These are phyloP conservation scores for Cynocephalus volans DNA, from an alignment of 2,113 vertebrate species.

Conservation along the genomic window DNA sequence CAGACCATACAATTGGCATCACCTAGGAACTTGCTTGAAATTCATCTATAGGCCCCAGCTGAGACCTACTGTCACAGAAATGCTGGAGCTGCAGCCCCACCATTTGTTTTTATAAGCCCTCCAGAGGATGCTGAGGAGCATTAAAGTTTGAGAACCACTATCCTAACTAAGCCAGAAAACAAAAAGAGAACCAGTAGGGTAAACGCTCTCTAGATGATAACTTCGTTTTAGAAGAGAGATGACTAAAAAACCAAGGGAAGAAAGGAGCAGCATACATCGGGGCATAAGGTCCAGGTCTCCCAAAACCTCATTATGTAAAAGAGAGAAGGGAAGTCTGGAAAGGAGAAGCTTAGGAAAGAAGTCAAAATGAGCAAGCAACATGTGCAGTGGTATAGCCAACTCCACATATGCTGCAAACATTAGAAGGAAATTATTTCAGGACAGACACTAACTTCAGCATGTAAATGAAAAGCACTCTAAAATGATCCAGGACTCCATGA, in stretches of 20 bases:
- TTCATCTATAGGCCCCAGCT: not conserved
- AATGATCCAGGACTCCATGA: not conserved
- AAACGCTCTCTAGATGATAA: not conserved
- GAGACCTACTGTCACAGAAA: not conserved
- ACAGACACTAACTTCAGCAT: not conserved
- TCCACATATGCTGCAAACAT: not conserved
- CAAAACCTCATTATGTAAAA: not conserved
- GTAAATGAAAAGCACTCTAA: constrained; percentile 17
- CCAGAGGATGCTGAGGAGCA: not conserved
- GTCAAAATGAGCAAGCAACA: not conserved
- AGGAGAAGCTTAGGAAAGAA: not conserved
- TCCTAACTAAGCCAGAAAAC: not conserved
- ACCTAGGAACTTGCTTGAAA: not conserved
- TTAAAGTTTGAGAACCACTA: not conserved
- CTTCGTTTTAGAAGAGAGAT: not conserved
- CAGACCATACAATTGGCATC: not conserved
- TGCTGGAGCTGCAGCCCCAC: rapidly evolving
- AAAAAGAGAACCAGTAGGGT: not conserved
- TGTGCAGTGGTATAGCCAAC: not conserved
- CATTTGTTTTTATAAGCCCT: not conserved
- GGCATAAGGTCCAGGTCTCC: not conserved
- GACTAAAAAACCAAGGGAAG: not conserved
- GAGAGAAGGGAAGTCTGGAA: not conserved
- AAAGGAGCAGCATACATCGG: not conserved
- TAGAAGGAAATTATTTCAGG: constrained; percentile 3